Base-by-base conservation (phyloP, 1,140 invertebrate genomes). In the Brachionus sp. region DNA sequence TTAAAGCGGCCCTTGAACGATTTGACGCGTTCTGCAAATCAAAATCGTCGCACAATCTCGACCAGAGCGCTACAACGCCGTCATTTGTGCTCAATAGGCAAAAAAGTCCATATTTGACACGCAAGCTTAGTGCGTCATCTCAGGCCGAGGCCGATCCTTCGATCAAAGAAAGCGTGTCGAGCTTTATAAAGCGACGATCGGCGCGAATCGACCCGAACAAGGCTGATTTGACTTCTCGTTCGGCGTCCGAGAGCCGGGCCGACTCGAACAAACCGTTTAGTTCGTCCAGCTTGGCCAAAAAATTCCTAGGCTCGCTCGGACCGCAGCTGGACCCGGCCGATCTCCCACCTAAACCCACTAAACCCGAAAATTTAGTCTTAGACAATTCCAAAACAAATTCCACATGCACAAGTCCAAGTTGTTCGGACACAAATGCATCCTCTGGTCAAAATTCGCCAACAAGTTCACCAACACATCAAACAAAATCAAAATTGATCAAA, bases 11-110 rank as follows among this genome's bases (percentile, higher is more conserved):
- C 13, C n/a, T 80, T 23, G 77, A 80, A n/a, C 46, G 77, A 42
- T 80, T 80, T 25, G 77, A 80, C 50, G 77, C 77, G 3, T 80
- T 80, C 35, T 80, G 77, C 29, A 80, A 80, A 23, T 80, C 77
- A 16, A 80, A 80, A 80, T 80, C 77, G 33, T 62, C 77, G 33
- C 77, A 80, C 37, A 80, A 66, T 62, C 25, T 80, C 13, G 37
- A 80, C 33, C 62, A 57, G 33, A 25, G 35, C 13, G 50, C 70
- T n/a, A 62, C n/a, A 0, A 75, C 70, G 4, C 70, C 70, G 1
- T 5, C 39, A 9, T 75, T 75, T 75, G 70, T 75, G 16, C 12
- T 35, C 16, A 73, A 42, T 42, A 13, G 68, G 25, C 70, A 75
- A 75, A 80, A 80, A 16, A 80, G 77, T 37, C 77, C 77, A 3